Evolutionary conservation across 2,888 invertebrate species (phyloP).

Genomic region (Drosophila glabriapex): DNA sequence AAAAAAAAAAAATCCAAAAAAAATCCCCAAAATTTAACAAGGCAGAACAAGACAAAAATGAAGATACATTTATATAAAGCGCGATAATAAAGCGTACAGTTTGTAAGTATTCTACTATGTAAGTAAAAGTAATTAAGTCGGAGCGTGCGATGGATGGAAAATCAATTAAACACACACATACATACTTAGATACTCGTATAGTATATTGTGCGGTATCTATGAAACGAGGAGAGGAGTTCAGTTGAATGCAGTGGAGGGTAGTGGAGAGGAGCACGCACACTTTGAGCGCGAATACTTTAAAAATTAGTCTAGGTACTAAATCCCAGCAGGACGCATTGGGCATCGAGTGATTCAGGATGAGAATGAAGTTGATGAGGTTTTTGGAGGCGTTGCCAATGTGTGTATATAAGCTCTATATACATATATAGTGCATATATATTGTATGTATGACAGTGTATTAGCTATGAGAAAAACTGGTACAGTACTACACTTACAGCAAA

Average conservation of each 20-base stretch:
- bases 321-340: constrained; percentile 50
- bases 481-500: constrained; percentile 80
- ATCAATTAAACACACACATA: constrained; percentile 65
- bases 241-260: not conserved
- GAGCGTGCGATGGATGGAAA: constrained; percentile 40
- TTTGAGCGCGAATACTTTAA: constrained; percentile 58
- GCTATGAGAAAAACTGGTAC: constrained; percentile 62
- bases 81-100: constrained; percentile 66
- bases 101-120: constrained; percentile 77
- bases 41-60: constrained; percentile 54
- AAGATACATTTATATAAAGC: constrained; percentile 66
- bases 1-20: constrained; percentile 22
- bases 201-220: constrained; percentile 34
- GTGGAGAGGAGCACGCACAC: constrained; percentile 28
- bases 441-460: constrained; percentile 52
- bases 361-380: constrained; percentile 7
- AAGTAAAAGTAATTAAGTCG: constrained; percentile 72
- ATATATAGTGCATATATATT: constrained; percentile 17
- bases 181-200: constrained; percentile 35
- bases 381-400: constrained; percentile 60
- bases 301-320: constrained; percentile 35
- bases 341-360: constrained; percentile 32
- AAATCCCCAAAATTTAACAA: constrained; percentile 43
- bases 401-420: constrained; percentile 63
- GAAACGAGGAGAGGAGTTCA: constrained; percentile 1